These are phyloP conservation scores for Octopus bimaculoides DNA, from an alignment of 1,140 invertebrate genomes.

Conservation along the genomic window DNA sequence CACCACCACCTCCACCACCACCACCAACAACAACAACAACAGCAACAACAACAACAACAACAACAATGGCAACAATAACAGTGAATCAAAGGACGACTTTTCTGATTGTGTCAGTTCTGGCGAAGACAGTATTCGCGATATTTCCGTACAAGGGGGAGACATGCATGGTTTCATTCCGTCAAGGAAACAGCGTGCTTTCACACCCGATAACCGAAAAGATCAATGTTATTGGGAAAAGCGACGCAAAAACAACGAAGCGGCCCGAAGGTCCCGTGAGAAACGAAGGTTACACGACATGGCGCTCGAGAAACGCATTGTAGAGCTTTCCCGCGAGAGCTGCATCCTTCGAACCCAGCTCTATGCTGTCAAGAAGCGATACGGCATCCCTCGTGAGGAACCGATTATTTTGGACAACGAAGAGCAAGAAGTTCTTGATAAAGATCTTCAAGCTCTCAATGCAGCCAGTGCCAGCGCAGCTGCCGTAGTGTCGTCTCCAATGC, in stretches of 20 bases:
- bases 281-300: conserved; percentile 96
- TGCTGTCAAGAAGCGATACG: conserved; percentile 90
- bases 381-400: conserved; percentile 62
- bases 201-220: conserved; percentile 95
- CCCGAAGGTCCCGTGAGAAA: conserved; percentile 91
- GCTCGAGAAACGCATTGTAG: conserved; percentile 87
- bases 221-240: conserved; percentile 96
- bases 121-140: too few species aligned
- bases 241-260: conserved; percentile 92
- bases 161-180: too few species aligned
- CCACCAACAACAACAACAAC: too few species aligned
- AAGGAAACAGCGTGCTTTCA: conserved; percentile 91
- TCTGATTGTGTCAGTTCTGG: too few species aligned
- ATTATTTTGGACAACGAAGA: conserved; percentile 25
- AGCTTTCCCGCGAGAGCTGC: conserved; percentile 92
- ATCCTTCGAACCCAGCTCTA: conserved; percentile 87
- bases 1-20: too few species aligned
- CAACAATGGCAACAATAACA: too few species aligned
- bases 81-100: too few species aligned
- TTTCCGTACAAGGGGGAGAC: too few species aligned
- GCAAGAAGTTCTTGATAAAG: background rate
- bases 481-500: too few species aligned
- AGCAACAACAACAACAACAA: too few species aligned
- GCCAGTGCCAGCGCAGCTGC: too few species aligned
- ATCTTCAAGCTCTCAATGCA: background rate